Evolutionary conservation across 1,140 invertebrate genomes (phyloP), one percentile per base, ranked within the genome.

Genomic region (Dinoponera quadriceps): DNA sequence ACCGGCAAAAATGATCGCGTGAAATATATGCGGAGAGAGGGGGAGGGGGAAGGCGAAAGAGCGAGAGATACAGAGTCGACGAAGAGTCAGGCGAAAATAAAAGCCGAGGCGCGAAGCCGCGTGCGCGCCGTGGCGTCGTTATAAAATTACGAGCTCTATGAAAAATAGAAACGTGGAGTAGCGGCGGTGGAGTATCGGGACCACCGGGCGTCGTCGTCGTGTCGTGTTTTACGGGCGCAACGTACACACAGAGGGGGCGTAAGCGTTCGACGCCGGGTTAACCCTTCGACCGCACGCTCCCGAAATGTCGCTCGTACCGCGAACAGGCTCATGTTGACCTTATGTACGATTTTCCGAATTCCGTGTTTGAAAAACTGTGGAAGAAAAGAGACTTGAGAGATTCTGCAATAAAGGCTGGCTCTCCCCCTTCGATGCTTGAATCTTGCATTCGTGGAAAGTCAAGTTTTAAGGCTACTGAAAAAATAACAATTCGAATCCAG

Each of bases 61-160:
- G 4, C 0, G 72, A 20, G 20, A 5, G 22, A 27, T 20, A 20
- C 57, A 18, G n/a, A n/a, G 38, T 20, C n/a, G 54, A 25, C 25
- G 20, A 49, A 62, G 20, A 20, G 25, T 62, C 25, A 1, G 44
- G 57, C 18, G 14, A 62, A 74, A 74, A 74, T 74, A 74, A 74
- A 74, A 74, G n/a, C 69, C 2, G 54, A 51, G 54, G 27, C 11
- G 3, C 55, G 55, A 9, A 27, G 22, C 11, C 3, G 38, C 14
- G 20, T 7, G 18, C 20, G 20, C 20, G 20, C 20, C 4, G 14
- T n/a, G 11, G 20, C 14, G 69, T 7, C 55, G 71, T 60, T 74
- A 60, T 74, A 25, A 74, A 74, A 74, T 74, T 74, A 62, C 38
- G 72, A 62, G 57, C 38, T 49, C 57, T 29, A 62, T 62, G 57